Evolutionary conservation across 2,888 invertebrate genomes (phyloP), one percentile per base, ranked within the genome.

Genomic region (Rhogogaster chlorosoma): DNA sequence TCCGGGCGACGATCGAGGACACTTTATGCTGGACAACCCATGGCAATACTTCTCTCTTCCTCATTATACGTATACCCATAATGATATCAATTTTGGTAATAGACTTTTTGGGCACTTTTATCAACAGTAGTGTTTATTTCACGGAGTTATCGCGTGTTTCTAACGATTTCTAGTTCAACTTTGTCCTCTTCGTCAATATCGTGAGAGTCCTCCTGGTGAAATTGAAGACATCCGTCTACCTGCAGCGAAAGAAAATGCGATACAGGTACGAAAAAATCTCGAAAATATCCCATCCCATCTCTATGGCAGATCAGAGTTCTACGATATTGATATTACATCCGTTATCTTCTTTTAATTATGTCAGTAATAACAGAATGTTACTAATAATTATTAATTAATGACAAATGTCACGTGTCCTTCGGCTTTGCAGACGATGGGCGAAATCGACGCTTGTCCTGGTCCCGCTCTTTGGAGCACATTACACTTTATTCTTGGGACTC

Each of bases 381-480:
- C 70, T 7, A 7, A 36, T 15, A 15, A 7, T 70, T 7, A 7
- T n/a, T 15, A 15, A 7, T 70, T 5, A 70, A 36, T 32, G 18
- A 70, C n/a, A 18, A 71, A 38, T 38, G 18, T 38, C 9, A 12
- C 22, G 18, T 38, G n/a, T n/a, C 15, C 26, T 45, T 57, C 53
- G 57, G 83, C 82, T 84, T 89, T 91, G 61, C 88, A 96, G 96
- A 88, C 94, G 95, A 89, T 94, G 96, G 93, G 94, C 95, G 15
- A 95, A 95, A 87, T 96, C 96, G 0, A 96, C 96, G 0, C 90
- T 96, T 85, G 95, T 96, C 15, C 92, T 96, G 80, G 95, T 96
- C n/a, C 96, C 96, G 0, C 93, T 96, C 10, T 96, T 96, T 89
- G 96, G 96, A 2, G 95, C 96, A 9, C 96, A 96, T 87, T 96